phyloP scores from a whole-genome alignment of 2,797 vertebrate genomes.

The Poecilia gillii region DNA sequence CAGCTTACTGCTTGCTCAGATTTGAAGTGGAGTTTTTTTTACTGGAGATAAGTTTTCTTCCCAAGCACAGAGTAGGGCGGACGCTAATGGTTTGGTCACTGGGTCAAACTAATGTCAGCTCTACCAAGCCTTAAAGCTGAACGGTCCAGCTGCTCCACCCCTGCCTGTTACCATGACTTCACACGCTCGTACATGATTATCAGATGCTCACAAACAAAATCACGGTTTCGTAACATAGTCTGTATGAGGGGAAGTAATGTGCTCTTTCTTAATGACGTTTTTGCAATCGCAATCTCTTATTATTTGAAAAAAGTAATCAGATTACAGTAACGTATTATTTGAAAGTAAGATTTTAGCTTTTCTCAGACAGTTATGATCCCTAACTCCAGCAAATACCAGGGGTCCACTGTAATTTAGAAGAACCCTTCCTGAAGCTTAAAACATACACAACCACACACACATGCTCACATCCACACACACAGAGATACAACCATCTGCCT shows the following conservation, averaged over 20 bases:
- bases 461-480: not conserved
- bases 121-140: not conserved
- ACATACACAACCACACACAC: too few relatives aligned
- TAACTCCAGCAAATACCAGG: not conserved
- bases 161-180: not conserved
- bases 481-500: constrained; percentile 58
- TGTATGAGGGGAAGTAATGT: not conserved
- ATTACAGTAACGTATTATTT: too few relatives aligned
- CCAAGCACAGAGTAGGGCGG: not conserved
- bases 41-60: not conserved
- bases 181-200: not conserved
- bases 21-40: not conserved
- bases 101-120: not conserved
- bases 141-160: not conserved
- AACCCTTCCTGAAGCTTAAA: not conserved
- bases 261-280: too few relatives aligned
- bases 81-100: not conserved
- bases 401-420: too few relatives aligned
- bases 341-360: too few relatives aligned
- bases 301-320: too few relatives aligned
- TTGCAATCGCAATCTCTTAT: too few relatives aligned
- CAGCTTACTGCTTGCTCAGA: not conserved
- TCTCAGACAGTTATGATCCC: not conserved
- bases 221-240: not conserved
- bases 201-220: not conserved